Base-by-base conservation (phyloP, 2,888 invertebrate species). In the Lithophane semibrunnea region DNA sequence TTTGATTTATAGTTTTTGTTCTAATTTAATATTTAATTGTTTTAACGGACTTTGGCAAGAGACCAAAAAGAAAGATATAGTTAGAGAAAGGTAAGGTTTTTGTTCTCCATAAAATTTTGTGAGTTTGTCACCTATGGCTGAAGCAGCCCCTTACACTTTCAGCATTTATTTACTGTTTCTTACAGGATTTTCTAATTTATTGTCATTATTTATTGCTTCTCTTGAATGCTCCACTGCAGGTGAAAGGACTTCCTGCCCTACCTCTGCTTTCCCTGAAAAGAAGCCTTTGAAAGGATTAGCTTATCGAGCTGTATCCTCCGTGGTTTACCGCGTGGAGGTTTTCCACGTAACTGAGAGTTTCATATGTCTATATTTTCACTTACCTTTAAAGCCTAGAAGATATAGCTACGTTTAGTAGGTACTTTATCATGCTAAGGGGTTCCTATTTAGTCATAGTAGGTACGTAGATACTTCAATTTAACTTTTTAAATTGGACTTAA, bases 1-100 rank as follows among this genome's bases (percentile, higher is more conserved):
- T 70, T 16, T 71, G 24, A 78, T 49, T 67, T 70, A 71, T 58
- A 9, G 42, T 78, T 82, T 72, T 66, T 63, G 56, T 82, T 84
- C 37, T 69, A 72, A 80, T 75, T 66, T 67, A 52, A 63, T 79
- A 70, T 84, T 75, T 68, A 60, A 82, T 73, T 73, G 49, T 70
- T 64, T 58, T 47, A 77, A 63, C n/a, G 9, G n/a, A 44, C 42
- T 70, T 56, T 74, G 58, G 65, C 58, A 13, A 61, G 56, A 29
- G 9, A 47, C 42, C 63, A 69, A 56, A 58, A 16, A 54, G 42
- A 42, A 52, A n/a, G 13, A 24, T n/a, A 42, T 44, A 49, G 3
- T 18, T 47, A 58, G 8, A 42, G 29, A 66, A 73, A 73, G 8
- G 21, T 37, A 37, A 37, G 37, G 37, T 16, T 69, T 52, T 56